Evolutionary conservation across 2,888 invertebrate species (phyloP).

Genomic region (Aspidapion aeneum): DNA sequence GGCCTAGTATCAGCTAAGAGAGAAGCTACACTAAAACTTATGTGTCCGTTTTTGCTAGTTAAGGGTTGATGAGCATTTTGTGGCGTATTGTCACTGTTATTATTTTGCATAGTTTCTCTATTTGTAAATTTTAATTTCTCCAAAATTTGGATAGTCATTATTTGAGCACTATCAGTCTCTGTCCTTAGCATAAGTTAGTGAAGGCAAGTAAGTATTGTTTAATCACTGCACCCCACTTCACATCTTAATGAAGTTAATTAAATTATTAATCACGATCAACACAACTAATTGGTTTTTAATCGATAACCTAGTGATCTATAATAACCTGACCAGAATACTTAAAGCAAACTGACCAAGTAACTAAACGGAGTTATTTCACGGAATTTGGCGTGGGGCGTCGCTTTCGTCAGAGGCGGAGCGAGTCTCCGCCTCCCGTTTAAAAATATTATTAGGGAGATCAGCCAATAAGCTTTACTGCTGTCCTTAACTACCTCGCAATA

Average conservation of each 20-base stretch:
- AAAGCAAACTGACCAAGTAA: constrained; percentile 38
- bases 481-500: constrained; percentile 32
- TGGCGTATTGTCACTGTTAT: constrained; percentile 19
- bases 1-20: constrained; percentile 79
- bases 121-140: constrained; percentile 42
- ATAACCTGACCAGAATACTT: constrained; percentile 34
- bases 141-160: constrained; percentile 64
- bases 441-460: constrained; percentile 33
- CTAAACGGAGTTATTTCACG: constrained; percentile 29
- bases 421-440: constrained; percentile 32
- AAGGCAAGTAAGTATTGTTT: constrained; percentile 1
- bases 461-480: constrained; percentile 33
- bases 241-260: constrained; percentile 16
- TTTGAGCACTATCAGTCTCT: constrained; percentile 55
- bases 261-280: constrained; percentile 17
- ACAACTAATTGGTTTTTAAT: constrained; percentile 22
- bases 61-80: constrained; percentile 32
- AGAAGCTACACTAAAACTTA: constrained; percentile 86
- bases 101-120: constrained; percentile 42
- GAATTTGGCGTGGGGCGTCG: constrained; percentile 23
- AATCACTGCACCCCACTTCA: constrained; percentile 13
- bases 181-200: constrained; percentile 55
- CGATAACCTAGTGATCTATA: constrained; percentile 28
- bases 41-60: constrained; percentile 58
- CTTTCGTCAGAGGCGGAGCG: constrained; percentile 21